Conservation (phyloP, 1,140 invertebrate genomes). For the Rhysida immarginata region DNA sequence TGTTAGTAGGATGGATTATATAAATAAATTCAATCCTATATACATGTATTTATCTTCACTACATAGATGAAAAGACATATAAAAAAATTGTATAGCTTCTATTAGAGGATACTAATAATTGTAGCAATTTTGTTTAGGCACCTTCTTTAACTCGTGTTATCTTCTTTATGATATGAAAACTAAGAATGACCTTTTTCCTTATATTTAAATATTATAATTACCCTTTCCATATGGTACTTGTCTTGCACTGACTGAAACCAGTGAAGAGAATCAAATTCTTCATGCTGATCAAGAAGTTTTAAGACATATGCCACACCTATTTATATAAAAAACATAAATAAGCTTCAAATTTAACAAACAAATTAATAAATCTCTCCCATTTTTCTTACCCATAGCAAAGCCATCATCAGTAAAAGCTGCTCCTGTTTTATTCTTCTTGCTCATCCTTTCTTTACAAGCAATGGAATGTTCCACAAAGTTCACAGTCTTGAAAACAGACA, state of each 20-base stretch:
- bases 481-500: slow-evolving; percentile 45
- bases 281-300: slow-evolving; percentile 44
- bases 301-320: slow-evolving; percentile 51
- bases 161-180: no score
- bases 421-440: slow-evolving; percentile 62
- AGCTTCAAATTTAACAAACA: neutral
- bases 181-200: no score
- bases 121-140: no score
- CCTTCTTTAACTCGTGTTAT: no score
- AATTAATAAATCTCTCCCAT: neutral
- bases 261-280: slow-evolving; percentile 80
- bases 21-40: no score
- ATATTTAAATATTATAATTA: no score
- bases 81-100: no score
- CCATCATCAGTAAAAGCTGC: slow-evolving; percentile 94
- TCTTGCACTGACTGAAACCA: slow-evolving; percentile 84
- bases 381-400: slow-evolving; percentile 73
- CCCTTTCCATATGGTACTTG: slow-evolving; percentile 49
- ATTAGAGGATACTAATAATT: no score
- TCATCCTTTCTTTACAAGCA: slow-evolving; percentile 79
- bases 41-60: no score
- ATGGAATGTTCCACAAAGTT: slow-evolving; percentile 92
- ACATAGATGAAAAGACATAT: no score
- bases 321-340: slow-evolving; percentile 16
- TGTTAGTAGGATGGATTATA: no score